A percentile compares a stretch with the other conserved stretches of the same genome.
phyloP scores from a whole-genome alignment of 2,113 vertebrate species.

The Oenanthe oenanthe region DNA sequence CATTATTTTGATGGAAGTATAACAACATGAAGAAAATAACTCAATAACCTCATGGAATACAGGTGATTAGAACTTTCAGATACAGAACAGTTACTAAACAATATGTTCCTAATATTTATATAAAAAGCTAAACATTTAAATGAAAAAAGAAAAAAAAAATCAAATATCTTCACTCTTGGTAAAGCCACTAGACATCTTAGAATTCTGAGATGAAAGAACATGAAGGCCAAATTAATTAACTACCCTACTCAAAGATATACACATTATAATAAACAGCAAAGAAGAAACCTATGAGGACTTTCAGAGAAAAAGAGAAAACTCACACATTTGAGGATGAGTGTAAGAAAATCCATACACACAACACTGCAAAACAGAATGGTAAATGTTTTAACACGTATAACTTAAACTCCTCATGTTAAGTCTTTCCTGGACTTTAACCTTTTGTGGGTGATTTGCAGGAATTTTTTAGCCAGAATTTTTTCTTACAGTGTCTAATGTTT shows the following conservation, averaged over 20 bases:
- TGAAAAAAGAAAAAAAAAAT: not conserved
- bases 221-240: not conserved
- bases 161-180: not conserved
- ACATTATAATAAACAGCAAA: not conserved
- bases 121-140: not conserved
- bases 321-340: rapidly evolving
- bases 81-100: not conserved
- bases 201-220: not conserved
- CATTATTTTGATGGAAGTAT: not conserved
- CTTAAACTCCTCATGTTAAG: not conserved
- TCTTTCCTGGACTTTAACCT: not conserved
- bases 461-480: not conserved
- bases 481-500: not conserved
- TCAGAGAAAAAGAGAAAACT: not conserved
- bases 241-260: not conserved
- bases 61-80: not conserved
- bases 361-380: not conserved
- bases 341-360: not conserved
- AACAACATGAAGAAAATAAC: not conserved
- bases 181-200: not conserved
- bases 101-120: not conserved
- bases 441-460: not conserved
- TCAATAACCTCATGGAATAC: not conserved
- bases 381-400: not conserved
- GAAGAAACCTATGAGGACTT: not conserved